Percentiles rank a stretch among this genome's conserved stretches.
phyloP scores from a whole-genome alignment of 2,888 invertebrate genomes.

The Hetaerina titia region DNA sequence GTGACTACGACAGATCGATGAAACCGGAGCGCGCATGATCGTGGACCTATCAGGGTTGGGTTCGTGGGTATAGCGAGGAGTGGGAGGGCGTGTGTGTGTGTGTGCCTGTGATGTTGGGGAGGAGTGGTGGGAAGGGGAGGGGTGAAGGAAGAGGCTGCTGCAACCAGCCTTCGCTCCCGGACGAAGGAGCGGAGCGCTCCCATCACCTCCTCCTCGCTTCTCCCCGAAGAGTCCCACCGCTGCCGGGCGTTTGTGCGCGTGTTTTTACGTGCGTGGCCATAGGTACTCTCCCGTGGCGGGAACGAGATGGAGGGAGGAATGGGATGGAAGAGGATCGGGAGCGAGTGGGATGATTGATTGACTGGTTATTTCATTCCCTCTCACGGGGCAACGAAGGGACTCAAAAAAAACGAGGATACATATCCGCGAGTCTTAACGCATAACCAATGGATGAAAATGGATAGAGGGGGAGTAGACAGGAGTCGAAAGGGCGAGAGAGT shows the following conservation, averaged over 20 bases:
- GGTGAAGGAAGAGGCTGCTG: not conserved
- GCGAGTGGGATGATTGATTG: not conserved
- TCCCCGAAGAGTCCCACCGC: not conserved
- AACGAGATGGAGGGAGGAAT: not conserved
- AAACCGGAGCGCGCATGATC: not conserved
- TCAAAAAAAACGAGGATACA: not conserved
- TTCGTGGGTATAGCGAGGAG: not conserved
- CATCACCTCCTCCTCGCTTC: not conserved
- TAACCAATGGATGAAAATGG: too few relatives aligned
- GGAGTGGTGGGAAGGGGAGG: not conserved
- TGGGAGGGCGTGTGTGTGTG: not conserved
- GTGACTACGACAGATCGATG: conserved; percentile 2
- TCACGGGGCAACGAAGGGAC: not conserved
- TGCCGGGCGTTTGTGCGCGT: not conserved
- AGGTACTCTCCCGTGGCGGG: not conserved
- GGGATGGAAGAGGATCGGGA: not conserved
- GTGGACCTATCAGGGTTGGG: conserved; percentile 13
- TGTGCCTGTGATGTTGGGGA: not conserved
- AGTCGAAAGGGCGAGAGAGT: too few relatives aligned
- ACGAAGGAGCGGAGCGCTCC: not conserved
- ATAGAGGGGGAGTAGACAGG: too few relatives aligned
- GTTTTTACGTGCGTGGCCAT: not conserved
- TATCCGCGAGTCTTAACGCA: not conserved
- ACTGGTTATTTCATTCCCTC: not conserved
- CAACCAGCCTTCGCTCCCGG: not conserved